Evolutionary conservation across 2,113 vertebrate species (phyloP), one percentile per base, ranked within the genome.

Genomic region (Passer domesticus): DNA sequence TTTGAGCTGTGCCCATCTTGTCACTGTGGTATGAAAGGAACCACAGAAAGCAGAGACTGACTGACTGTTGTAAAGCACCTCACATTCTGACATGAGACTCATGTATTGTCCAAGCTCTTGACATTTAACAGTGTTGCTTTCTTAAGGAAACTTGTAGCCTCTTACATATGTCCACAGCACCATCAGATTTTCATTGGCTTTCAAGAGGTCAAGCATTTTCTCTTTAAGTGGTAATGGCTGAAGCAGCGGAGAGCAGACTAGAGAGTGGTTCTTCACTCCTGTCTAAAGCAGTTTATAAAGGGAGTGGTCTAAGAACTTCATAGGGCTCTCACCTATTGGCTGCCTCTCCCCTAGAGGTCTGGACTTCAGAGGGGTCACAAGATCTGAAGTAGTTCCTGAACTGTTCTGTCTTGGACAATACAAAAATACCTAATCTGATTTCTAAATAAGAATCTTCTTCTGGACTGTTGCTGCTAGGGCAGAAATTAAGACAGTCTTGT

Each of bases 1-100:
- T 91, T 89, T 20, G 15, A 90, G 44, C 82, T 90, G 3, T 88
- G 93, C 68, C 72, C 82, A 49, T 91, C 87, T 94, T 93, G 64
- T 92, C 52, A 58, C 64, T 69, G 28, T 52, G 44, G 41, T 72
- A 5, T 80, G 89, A 78, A 94, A 87, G 73, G 80, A 95, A 63
- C 60, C 49, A 21, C 10, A 70, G 87, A 83, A 93, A 56, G 76
- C 62, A 49, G 85, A 93, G 72, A 33, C 17, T 64, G 92, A 66
- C 68, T 86, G 95, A 68, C 55, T 50, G 6, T 41, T 87, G 78
- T 90, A 73, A 90, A 92, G 79, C 76, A 56, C 78, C 76, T 88
- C 83, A 15, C 31, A 2, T 85, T 90, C 93, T 90, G 90, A 80
- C 47, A 6, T 14, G n/a, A 78, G 81, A 30, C 63, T 70, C 7